These are phyloP conservation scores for Orchesellides sinensis DNA, from an alignment of 2,888 invertebrate genomes.

Conservation along the genomic window DNA sequence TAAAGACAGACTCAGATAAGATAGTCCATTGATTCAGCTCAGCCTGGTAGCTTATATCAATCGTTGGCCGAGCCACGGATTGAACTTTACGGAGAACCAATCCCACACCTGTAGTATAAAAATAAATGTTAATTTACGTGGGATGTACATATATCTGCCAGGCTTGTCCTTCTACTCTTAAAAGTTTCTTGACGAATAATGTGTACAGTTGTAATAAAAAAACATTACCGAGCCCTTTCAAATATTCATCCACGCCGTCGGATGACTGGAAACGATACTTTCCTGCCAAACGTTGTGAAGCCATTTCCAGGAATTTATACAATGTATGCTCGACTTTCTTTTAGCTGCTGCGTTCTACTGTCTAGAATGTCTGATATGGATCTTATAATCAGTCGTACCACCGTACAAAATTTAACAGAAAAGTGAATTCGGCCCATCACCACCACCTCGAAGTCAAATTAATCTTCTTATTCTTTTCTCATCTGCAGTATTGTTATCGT, in stretches of 20 bases:
- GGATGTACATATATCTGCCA: background rate
- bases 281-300: slow-evolving; percentile 25
- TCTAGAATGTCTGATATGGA: no score
- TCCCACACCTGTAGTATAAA: slow-evolving; percentile 73
- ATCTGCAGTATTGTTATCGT: no score
- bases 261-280: slow-evolving; percentile 59
- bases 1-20: slow-evolving; percentile 62
- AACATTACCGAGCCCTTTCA: slow-evolving; percentile 62
- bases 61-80: slow-evolving; percentile 61
- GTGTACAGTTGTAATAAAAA: background rate
- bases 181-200: no score
- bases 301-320: slow-evolving; percentile 13
- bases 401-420: no score
- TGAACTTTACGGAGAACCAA: slow-evolving; percentile 71
- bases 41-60: slow-evolving; percentile 48
- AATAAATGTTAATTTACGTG: background rate
- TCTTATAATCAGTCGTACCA: no score
- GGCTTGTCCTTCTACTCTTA: no score
- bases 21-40: slow-evolving; percentile 59
- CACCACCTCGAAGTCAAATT: no score
- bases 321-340: no score
- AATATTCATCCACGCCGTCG: slow-evolving; percentile 70
- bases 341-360: no score
- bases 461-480: no score
- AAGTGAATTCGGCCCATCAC: no score